Base-by-base conservation (phyloP, 2,113 vertebrate genomes). In the Zootoca vivipara region DNA sequence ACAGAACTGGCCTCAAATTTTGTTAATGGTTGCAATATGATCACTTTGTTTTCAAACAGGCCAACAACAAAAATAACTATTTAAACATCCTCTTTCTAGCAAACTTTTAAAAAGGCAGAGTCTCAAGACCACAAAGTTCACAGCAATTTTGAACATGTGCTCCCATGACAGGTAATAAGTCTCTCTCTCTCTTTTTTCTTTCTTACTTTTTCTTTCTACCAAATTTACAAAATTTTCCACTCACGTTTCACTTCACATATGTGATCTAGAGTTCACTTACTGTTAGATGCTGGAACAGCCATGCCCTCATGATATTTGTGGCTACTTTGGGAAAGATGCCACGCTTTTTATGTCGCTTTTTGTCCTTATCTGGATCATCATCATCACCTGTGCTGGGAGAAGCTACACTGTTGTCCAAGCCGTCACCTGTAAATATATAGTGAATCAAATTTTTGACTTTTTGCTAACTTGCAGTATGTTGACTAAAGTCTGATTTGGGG, bases 241-340 rank as follows among this genome's bases (percentile, higher is more conserved):
- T 46, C 85, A 87, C 95, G 96, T 94, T 96, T 96, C 89, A 97
- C 94, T 96, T 95, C 94, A 96, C 91, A 97, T 96, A 97, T 46
- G 95, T 96, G 95, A 97, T 96, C 95, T 96, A 94, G 96, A 97
- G 87, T 95, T 93, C 94, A 98, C 98, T 99, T 97, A 99, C 99
- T 96, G 99, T 99, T 97, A 99, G 98, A 97, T 99, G 99, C 98
- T 99, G 99, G 97, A 99, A 99, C 96, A 99, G 98, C 99, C 99
- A 99, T 92, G 99, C 99, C 96, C 99, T 98, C 99, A 99, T 99
- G 97, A 99, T 99, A 98, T 99, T 99, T 97, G 99, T 99, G 96
- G 99, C 99, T 97, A 99, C 99, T 98, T 99, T 99, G 93, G 99
- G 99, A 96, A 99, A 99, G 98, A 99, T 99, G 93, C 99, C 99